Base-by-base conservation (phyloP, 2,797 vertebrate species). In the Gastrophryne carolinensis region DNA sequence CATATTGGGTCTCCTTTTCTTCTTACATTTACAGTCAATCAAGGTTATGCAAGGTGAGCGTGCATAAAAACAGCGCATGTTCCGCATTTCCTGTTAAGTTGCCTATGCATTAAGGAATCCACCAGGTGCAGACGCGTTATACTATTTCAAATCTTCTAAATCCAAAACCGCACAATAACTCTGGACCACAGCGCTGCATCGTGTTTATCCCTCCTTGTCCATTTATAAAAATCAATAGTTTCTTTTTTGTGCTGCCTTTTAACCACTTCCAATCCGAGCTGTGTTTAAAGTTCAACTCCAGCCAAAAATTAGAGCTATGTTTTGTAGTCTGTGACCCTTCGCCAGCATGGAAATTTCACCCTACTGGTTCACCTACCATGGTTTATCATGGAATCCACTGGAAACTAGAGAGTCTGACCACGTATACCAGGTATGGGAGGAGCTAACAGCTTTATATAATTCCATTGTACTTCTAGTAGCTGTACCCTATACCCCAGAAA, bases 51-150 rank as follows among this genome's bases (percentile, higher is more conserved):
- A 80, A 86, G 87, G 90, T 88, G 88, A 87, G 86, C 13, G 57
- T 81, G 86, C 87, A 85, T 90, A 86, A 86, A 47, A 84, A 86
- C 79, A 73, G 73, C 81, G 86, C 88, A 90, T 90, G 85, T 89
- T 90, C 88, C 84, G 85, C 81, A 84, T 87, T 90, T 92, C 87
- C 88, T 87, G 85, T 85, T 85, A 83, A 87, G 73, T 80, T 86
- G 81, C 82, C 86, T 87, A 86, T 86, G 75, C 83, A 82, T 88
- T 83, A 88, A 86, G 80, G 86, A 87, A 83, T 83, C 82, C 84
- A 81, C 83, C 82, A 68, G 81, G 83, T 88, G 84, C 85, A 84
- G 83, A 87, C 80, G 75, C 68, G 82, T 82, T 87, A 87, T 84
- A 80, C 87, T 85, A 82, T 15, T 73, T 80, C 57, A 1, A 37